Evolutionary conservation across 2,113 vertebrate genomes (phyloP).

Genomic region (Mesitornis unicolor): DNA sequence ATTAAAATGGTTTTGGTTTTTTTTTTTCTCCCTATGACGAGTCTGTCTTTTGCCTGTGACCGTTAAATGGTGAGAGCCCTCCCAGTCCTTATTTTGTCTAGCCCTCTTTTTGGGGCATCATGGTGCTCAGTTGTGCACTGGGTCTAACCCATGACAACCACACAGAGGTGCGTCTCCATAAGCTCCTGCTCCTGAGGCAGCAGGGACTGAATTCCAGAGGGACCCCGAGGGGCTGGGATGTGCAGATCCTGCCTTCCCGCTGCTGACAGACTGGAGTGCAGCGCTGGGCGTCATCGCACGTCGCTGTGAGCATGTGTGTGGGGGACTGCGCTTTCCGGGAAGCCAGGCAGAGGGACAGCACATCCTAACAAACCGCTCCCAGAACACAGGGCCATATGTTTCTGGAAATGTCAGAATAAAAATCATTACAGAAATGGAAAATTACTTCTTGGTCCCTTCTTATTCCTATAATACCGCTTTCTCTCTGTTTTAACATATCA

Average conservation of each 20-base stretch:
- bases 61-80: too few species aligned
- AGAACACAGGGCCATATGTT: conserved; percentile 46
- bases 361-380: not conserved
- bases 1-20: too few species aligned
- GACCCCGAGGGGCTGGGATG: not conserved
- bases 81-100: too few species aligned
- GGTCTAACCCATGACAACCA: too few species aligned
- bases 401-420: conserved; percentile 52
- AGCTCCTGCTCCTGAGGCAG: not conserved
- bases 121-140: too few species aligned
- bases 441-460: not conserved
- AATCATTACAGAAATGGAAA: conserved; percentile 40
- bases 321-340: conserved; percentile 22
- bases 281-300: not conserved
- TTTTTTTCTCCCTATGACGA: too few species aligned
- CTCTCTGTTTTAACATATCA: not conserved
- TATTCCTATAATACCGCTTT: not conserved
- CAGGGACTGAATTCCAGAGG: not conserved
- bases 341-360: conserved; percentile 40
- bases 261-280: not conserved
- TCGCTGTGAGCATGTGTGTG: conserved; percentile 15
- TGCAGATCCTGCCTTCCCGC: not conserved
- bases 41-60: too few species aligned
- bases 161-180: rapidly evolving
- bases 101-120: too few species aligned